Conservation (phyloP, 1,140 invertebrate species). For the Pseudomyrmex concolor region DNA sequence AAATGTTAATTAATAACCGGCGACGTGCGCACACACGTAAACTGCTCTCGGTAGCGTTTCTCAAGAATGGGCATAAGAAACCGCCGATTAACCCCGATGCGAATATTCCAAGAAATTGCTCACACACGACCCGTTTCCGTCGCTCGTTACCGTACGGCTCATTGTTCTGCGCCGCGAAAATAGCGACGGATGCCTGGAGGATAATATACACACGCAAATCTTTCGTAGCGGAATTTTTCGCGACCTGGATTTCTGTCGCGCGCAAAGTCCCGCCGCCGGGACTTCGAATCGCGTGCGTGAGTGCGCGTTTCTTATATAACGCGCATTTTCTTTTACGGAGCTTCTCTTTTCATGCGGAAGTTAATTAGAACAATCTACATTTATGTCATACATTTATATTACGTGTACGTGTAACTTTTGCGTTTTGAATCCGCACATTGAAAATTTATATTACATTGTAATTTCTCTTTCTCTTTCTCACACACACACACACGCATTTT, state of each 20-base stretch:
- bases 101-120: conserved; percentile 38
- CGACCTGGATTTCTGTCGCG: conserved; percentile 36
- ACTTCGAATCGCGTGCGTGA: conserved; percentile 3
- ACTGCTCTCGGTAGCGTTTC: conserved; percentile 35
- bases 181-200: conserved; percentile 23
- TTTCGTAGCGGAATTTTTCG: conserved; percentile 21
- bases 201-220: conserved; percentile 50
- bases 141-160: conserved; percentile 7
- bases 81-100: conserved; percentile 63
- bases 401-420: too few relatives aligned
- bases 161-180: conserved; percentile 58
- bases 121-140: not conserved
- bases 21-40: not conserved
- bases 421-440: too few relatives aligned
- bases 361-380: not conserved
- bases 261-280: not conserved
- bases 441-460: too few relatives aligned
- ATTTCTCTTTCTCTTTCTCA: too few relatives aligned
- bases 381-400: too few relatives aligned
- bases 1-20: conserved; percentile 56
- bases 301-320: conserved; percentile 11
- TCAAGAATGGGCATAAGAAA: conserved; percentile 48
- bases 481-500: too few relatives aligned
- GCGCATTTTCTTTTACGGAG: not conserved
- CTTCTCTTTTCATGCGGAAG: not conserved